A percentile compares a stretch with the other conserved stretches of the same genome.
Conservation (phyloP, 37 sponge, comb jelly and placozoan genomes). For the Ephydatia muelleri region DNA sequence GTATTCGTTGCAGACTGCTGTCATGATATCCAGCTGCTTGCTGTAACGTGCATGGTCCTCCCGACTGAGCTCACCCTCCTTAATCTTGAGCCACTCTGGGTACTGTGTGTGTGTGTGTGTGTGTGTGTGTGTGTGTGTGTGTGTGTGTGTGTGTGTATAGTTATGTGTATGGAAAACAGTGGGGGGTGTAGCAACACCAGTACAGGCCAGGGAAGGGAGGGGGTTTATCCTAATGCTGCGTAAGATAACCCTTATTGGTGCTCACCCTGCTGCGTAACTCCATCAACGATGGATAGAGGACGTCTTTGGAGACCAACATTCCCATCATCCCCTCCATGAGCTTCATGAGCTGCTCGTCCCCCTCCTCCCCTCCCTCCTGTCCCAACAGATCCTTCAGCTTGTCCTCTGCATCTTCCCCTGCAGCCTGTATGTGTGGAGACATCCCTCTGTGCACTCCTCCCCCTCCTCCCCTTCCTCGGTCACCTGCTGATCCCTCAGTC, state of each 20-base stretch:
- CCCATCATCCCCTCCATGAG: conserved; percentile 89
- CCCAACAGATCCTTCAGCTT: conserved; percentile 38
- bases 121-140: conserved; percentile 19
- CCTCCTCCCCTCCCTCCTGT: conserved; percentile 39
- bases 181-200: no score
- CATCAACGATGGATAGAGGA: conserved; percentile 78
- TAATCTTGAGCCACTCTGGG: conserved; percentile 68
- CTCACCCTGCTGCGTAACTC: conserved; percentile 63
- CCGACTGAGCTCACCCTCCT: conserved; percentile 20
- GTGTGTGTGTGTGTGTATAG: not conserved
- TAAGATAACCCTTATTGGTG: no score
- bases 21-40: conserved; percentile 78
- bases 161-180: not conserved
- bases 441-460: not conserved
- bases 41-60: conserved; percentile 53
- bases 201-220: no score
- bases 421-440: not conserved
- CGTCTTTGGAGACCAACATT: conserved; percentile 72
- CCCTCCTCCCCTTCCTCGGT: not conserved
- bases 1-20: conserved; percentile 61
- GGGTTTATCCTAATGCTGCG: no score
- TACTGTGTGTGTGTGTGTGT: no score
- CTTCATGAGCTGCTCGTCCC: conserved; percentile 64
- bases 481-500: conserved; percentile 27
- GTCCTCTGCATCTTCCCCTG: not conserved